Evolutionary conservation across 1,140 invertebrate species (phyloP).

Genomic region (Penaeus chinensis): DNA sequence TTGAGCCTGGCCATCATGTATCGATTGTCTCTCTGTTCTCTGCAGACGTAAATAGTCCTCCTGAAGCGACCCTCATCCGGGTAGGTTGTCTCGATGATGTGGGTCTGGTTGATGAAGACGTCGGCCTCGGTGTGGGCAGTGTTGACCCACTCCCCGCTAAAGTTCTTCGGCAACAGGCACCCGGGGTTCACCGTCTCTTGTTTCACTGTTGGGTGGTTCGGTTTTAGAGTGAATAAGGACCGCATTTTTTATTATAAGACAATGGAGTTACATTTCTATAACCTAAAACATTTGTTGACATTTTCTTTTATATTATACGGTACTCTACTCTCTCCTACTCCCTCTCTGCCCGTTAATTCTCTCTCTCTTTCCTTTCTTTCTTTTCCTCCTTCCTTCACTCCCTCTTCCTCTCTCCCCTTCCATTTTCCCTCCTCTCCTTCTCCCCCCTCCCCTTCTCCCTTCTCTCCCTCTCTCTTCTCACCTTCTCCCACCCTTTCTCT

Average conservation of each 20-base stretch:
- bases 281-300: too few species aligned
- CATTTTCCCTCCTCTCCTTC: background rate
- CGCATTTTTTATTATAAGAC: background rate
- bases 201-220: slow-evolving; percentile 74
- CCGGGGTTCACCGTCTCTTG: slow-evolving; percentile 88
- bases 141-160: slow-evolving; percentile 95
- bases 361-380: background rate
- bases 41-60: slow-evolving; percentile 93
- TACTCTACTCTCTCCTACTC: too few species aligned
- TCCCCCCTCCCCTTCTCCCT: background rate
- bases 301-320: too few species aligned
- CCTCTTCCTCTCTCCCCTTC: background rate
- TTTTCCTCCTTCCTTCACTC: background rate
- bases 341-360: too few species aligned
- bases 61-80: slow-evolving; percentile 90
- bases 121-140: slow-evolving; percentile 96
- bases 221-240: background rate
- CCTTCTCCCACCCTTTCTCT: background rate
- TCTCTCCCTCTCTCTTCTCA: background rate
- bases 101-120: slow-evolving; percentile 93
- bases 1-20: slow-evolving; percentile 96
- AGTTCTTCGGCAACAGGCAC: slow-evolving; percentile 92
- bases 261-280: too few species aligned
- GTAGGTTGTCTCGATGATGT: slow-evolving; percentile 94
- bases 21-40: slow-evolving; percentile 85